Evolutionary conservation across 2,888 invertebrate genomes (phyloP).

Genomic region (Hirudinaria manillensis): DNA sequence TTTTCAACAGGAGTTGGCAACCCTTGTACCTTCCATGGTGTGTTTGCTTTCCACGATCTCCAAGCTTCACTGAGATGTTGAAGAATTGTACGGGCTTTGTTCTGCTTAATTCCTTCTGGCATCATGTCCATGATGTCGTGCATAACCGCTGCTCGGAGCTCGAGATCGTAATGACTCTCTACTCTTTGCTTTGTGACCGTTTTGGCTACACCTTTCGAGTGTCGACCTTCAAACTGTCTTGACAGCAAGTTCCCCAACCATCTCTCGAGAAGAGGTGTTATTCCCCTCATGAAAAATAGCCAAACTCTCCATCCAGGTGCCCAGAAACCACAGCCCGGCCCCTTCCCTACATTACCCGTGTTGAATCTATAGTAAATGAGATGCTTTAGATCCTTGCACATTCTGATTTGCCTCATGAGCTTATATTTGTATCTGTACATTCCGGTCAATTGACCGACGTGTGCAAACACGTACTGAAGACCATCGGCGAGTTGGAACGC

Average conservation of each 20-base stretch:
- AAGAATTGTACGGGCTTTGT: constrained; percentile 95
- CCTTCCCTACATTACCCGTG: constrained; percentile 94
- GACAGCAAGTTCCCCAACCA: constrained; percentile 99
- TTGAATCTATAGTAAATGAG: constrained; percentile 97
- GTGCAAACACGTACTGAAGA: constrained; percentile 95
- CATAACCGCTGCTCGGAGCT: constrained; percentile 83
- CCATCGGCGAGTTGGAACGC: constrained; percentile 65
- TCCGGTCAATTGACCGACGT: constrained; percentile 96
- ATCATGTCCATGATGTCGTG: constrained; percentile 99
- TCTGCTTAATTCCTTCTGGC: constrained; percentile 99
- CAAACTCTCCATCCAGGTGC: constrained; percentile 98
- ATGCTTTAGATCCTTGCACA: constrained; percentile 99
- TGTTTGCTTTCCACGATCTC: constrained; percentile 99
- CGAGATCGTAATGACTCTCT: constrained; percentile 97
- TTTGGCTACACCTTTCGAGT: constrained; percentile 98
- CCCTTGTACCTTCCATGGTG: constrained; percentile 99
- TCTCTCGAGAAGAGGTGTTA: constrained; percentile 90
- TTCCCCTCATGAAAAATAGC: constrained; percentile 98
- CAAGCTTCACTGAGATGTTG: constrained; percentile 98
- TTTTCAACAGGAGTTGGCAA: constrained; percentile 98
- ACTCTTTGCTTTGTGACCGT: constrained; percentile 99
- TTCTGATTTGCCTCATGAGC: constrained; percentile 93
- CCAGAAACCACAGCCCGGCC: constrained; percentile 97
- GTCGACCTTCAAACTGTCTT: constrained; percentile 96
- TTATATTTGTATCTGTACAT: constrained; percentile 98